Evolutionary conservation across 2,797 vertebrate genomes (phyloP).

Genomic region (Pseudocheirus occidentalis): DNA sequence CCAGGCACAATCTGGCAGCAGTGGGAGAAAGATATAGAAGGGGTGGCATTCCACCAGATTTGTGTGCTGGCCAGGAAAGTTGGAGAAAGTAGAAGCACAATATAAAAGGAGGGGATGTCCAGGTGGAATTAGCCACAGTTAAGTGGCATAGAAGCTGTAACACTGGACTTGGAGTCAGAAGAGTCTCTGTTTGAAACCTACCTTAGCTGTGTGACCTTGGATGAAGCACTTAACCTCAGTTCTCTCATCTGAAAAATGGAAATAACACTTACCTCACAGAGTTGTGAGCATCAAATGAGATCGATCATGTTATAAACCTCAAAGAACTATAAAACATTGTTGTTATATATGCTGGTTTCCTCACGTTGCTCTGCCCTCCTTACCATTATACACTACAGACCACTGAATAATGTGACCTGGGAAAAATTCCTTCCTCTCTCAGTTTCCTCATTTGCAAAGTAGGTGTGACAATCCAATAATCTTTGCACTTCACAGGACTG

Average conservation of each 20-base stretch:
- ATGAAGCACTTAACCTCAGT: not conserved
- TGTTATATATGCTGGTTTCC: not conserved
- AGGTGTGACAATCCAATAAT: not conserved
- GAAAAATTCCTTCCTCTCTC: not conserved
- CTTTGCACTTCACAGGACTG: not conserved
- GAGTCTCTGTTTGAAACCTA: not conserved
- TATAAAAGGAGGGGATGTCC: not conserved
- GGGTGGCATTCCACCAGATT: not conserved
- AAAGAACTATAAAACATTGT: not conserved
- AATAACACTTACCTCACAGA: not conserved
- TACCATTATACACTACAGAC: not conserved
- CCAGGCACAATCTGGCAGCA: not conserved
- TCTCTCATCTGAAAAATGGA: not conserved
- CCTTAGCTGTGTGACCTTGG: not conserved
- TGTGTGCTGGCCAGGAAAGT: not conserved
- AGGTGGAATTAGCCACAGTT: not conserved
- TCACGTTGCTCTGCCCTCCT: not conserved
- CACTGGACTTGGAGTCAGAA: not conserved
- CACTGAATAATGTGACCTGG: not conserved
- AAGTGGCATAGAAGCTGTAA: not conserved
- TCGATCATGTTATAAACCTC: not conserved
- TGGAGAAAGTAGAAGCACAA: not conserved
- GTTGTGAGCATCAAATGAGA: not conserved
- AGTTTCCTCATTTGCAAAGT: not conserved
- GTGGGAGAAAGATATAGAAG: not conserved